Evolutionary conservation across 2,797 vertebrate species (phyloP).

Genomic region (Esox masquinongy): DNA sequence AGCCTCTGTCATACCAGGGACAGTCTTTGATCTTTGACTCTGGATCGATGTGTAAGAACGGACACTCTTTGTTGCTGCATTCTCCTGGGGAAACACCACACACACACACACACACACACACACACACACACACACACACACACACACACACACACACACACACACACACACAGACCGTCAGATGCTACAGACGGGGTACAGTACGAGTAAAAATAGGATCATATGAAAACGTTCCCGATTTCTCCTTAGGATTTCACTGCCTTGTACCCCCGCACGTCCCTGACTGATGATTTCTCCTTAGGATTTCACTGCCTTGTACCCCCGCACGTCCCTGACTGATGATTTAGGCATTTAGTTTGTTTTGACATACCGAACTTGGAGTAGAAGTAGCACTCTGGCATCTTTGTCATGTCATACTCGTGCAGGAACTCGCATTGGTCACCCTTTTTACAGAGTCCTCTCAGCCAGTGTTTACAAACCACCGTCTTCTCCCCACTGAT

Average conservation of each 20-base stretch:
- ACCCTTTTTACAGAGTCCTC: conserved; percentile 97
- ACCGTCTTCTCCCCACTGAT: conserved; percentile 99
- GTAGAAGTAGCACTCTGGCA: conserved; percentile 99
- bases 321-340: too few relatives aligned
- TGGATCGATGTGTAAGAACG: conserved; percentile 97
- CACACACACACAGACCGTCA: not conserved
- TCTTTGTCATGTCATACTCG: conserved; percentile 99
- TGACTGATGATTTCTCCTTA: too few relatives aligned
- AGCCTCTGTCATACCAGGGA: conserved; percentile 98
- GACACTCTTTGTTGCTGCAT: conserved; percentile 99
- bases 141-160: too few relatives aligned
- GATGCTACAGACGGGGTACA: too few relatives aligned
- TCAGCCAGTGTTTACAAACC: conserved; percentile 98
- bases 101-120: conserved; percentile 9
- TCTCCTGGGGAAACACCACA: conserved; percentile 80
- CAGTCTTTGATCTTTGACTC: conserved; percentile 99
- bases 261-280: too few relatives aligned
- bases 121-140: too few relatives aligned
- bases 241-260: too few relatives aligned
- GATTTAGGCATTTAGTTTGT: too few relatives aligned
- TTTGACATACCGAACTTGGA: conserved; percentile 91
- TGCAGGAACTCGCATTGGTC: conserved; percentile 99
- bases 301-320: too few relatives aligned
- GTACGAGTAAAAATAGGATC: too few relatives aligned
- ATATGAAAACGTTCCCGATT: too few relatives aligned